phyloP scores from a whole-genome alignment of 2,113 vertebrate species.

The Puma concolor region DNA sequence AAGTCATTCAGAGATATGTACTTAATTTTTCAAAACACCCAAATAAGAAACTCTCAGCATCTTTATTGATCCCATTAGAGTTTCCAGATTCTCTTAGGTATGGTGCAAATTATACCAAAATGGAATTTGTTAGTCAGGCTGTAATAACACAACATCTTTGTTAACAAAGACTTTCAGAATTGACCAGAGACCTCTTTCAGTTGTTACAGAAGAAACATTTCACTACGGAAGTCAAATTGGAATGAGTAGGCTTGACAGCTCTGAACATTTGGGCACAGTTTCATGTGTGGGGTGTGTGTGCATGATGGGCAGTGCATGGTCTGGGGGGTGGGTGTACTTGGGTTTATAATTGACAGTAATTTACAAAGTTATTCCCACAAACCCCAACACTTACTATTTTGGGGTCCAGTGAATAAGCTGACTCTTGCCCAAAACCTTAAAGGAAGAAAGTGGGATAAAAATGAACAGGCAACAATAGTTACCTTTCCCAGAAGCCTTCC shows the following conservation, averaged over 20 bases:
- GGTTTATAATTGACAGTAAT: neutral
- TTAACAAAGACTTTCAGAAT: neutral
- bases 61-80: neutral
- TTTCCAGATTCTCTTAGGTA: neutral
- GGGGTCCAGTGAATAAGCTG: neutral
- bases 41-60: neutral
- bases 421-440: neutral
- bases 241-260: no score
- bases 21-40: neutral
- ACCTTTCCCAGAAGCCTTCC: neutral
- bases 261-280: rapidly evolving
- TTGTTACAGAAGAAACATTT: neutral
- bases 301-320: neutral
- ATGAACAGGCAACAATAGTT: neutral
- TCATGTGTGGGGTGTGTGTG: rapidly evolving
- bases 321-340: neutral
- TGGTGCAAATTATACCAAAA: neutral
- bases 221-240: neutral
- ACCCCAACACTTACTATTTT: neutral
- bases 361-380: neutral
- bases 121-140: neutral
- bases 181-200: neutral
- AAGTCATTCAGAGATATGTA: neutral
- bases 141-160: neutral
- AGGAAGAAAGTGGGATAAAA: neutral